A percentile compares a stretch with the other conserved stretches of the same genome.
Evolutionary conservation across 2,888 invertebrate genomes (phyloP).

Genomic region (Amiota mariae): DNA sequence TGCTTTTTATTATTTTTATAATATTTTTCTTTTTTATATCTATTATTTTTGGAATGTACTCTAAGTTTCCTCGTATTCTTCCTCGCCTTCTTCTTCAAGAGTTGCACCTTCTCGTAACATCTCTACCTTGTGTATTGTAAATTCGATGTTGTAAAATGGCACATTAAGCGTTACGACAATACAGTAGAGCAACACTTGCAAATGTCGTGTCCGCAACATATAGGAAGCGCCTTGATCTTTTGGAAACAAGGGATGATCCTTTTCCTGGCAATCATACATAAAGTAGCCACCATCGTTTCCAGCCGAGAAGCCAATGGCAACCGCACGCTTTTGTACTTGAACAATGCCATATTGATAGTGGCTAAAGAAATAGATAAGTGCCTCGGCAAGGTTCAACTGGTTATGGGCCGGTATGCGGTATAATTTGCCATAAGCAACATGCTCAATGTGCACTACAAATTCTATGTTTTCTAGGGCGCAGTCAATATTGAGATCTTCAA

Average conservation of each 20-base stretch:
- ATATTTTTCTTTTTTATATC: no score
- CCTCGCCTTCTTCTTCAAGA: constrained; percentile 48
- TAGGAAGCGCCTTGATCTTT: constrained; percentile 78
- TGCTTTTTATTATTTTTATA: no score
- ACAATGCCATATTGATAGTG: constrained; percentile 76
- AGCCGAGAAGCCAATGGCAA: constrained; percentile 75
- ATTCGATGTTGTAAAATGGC: constrained; percentile 76
- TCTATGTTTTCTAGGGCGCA: constrained; percentile 77
- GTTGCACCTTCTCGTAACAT: constrained; percentile 56
- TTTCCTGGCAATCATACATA: constrained; percentile 80
- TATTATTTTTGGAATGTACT: background rate
- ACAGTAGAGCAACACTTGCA: constrained; percentile 79
- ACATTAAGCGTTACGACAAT: constrained; percentile 78
- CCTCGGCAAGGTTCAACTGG: constrained; percentile 79
- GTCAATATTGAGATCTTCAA: constrained; percentile 76
- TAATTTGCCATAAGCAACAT: constrained; percentile 78
- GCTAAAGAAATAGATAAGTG: constrained; percentile 78
- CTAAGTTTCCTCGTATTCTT: constrained; percentile 41
- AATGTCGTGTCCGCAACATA: constrained; percentile 77
- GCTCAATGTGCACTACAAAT: constrained; percentile 77
- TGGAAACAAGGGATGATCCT: constrained; percentile 78
- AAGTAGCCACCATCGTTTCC: constrained; percentile 76
- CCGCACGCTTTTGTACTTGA: constrained; percentile 75
- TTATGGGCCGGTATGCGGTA: constrained; percentile 73
- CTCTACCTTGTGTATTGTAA: constrained; percentile 74